Base-by-base conservation (phyloP, 2,888 invertebrate species). In the Drosophila greeni region DNA sequence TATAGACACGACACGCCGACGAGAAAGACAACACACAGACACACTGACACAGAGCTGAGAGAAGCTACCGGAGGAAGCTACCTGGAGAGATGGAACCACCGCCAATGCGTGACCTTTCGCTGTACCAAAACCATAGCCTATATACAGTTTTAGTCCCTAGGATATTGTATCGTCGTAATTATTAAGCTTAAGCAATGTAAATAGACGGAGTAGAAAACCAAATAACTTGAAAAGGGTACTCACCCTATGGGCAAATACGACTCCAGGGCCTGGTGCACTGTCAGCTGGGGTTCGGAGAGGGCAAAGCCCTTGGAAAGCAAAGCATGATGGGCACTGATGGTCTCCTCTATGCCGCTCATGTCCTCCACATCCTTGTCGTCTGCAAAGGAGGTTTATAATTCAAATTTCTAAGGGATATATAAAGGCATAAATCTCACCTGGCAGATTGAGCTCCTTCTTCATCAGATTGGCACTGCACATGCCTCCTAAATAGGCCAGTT, bases 381-480 rank as follows among this genome's bases (percentile, higher is more conserved):
- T 91, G 29, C 2, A 26, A 24, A 6, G 3, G 24, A 9, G 11
- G 3, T 3, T 31, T 4, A 11, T 4, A 5, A 29, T 29, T 1
- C 11, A 1, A 29, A 11, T 11, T 11, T 29, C 4, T 29, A 29
- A 29, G 4, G 8, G 1, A 6, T 12, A 18, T n/a, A 20, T 5
- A 6, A 8, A 14, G 5, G 40, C 1, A n/a, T 4, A 47, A 9
- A 12, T 16, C 56, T 7, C 3, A 89, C 89, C 89, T 52, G 92
- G 95, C 70, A 95, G 90, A 55, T 92, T 90, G 36, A 95, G 91
- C 87, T 95, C 94, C 85, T 94, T 94, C 85, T 94, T 95, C 90
- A 98, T 94, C 5, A 98, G 92, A 81, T 95, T 94, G 12, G 96
- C 94, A 16, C 97, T 95, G 88, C 97, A 97, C 90, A 95, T 94